phyloP scores from a whole-genome alignment of 1,140 invertebrate genomes.

The Pogonus chalceus region DNA sequence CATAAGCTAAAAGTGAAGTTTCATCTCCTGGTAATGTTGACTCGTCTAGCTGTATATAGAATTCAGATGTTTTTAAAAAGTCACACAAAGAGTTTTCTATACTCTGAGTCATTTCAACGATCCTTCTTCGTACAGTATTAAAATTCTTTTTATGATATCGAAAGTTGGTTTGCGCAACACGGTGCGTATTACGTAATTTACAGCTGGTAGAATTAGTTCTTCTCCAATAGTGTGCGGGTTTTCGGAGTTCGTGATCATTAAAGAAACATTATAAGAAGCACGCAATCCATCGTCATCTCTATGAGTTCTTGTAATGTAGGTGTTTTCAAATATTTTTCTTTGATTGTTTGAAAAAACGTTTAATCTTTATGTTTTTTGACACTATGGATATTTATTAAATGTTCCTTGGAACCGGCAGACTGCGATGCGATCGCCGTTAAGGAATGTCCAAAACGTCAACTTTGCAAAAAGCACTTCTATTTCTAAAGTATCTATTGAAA shows the following conservation, averaged over 20 bases:
- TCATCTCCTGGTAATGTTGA: slow-evolving; percentile 35
- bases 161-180: slow-evolving; percentile 27
- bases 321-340: slow-evolving; percentile 20
- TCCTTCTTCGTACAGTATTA: slow-evolving; percentile 32
- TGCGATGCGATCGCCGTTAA: too few relatives aligned
- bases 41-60: slow-evolving; percentile 32
- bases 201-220: slow-evolving; percentile 31
- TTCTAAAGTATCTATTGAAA: too few relatives aligned
- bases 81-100: slow-evolving; percentile 31
- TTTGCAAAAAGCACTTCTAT: too few relatives aligned
- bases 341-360: slow-evolving; percentile 27
- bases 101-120: slow-evolving; percentile 33
- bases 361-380: slow-evolving; percentile 31
- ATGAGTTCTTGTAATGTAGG: slow-evolving; percentile 14
- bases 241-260: slow-evolving; percentile 32
- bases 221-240: slow-evolving; percentile 33
- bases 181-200: slow-evolving; percentile 28
- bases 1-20: slow-evolving; percentile 34
- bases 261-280: slow-evolving; percentile 34
- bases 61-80: slow-evolving; percentile 27
- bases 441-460: too few relatives aligned
- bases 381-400: slow-evolving; percentile 30
- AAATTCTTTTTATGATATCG: slow-evolving; percentile 31
- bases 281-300: slow-evolving; percentile 30
- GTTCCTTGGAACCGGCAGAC: too few relatives aligned